Evolutionary conservation across 2,888 invertebrate genomes (phyloP), one percentile per base, ranked within the genome.

Genomic region (Sipunculus nudus): DNA sequence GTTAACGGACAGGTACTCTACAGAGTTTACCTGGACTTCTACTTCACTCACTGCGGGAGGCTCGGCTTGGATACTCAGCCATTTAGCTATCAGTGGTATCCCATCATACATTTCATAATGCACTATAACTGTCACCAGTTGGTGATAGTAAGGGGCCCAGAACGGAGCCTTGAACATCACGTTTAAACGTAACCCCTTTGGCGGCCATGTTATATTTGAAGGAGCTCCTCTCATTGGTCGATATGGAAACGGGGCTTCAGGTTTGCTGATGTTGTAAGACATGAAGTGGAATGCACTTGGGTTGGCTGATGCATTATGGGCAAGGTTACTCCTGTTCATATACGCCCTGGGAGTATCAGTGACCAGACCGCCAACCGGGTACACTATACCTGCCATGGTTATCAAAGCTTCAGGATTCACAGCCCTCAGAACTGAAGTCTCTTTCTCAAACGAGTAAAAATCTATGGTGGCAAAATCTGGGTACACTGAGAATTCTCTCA

Each of bases 81-180:
- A 68, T 50, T 70, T 70, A 13, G 49, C 19, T 19, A 70, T 29
- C 32, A 70, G 43, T 21, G 70, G 70, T 28, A 70, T 50, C 4
- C 70, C 70, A 49, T 61, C 66, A 45, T 70, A 70, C 41, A 70
- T 58, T 35, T 70, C 70, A 52, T 70, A 70, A 29, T 65, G 61
- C 4, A 69, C 58, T 21, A 48, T 57, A 3, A 69, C 63, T 10
- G 26, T 47, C 10, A 69, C 53, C 21, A 21, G 29, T 32, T 61
- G 48, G 54, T 68, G 68, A 26, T 35, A 29, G 6, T 25, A 16
- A 10, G 66, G 68, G 26, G 68, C 68, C 13, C 29, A 45, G 29
- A 26, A 38, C 16, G 70, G 58, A 26, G 59, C 54, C n/a, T 16
- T 47, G 25, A 63, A 63, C 10, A 23, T n/a, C 2, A 63, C 63